Evolutionary conservation across 2,797 vertebrate species (phyloP).

Genomic region (Falco concolor): DNA sequence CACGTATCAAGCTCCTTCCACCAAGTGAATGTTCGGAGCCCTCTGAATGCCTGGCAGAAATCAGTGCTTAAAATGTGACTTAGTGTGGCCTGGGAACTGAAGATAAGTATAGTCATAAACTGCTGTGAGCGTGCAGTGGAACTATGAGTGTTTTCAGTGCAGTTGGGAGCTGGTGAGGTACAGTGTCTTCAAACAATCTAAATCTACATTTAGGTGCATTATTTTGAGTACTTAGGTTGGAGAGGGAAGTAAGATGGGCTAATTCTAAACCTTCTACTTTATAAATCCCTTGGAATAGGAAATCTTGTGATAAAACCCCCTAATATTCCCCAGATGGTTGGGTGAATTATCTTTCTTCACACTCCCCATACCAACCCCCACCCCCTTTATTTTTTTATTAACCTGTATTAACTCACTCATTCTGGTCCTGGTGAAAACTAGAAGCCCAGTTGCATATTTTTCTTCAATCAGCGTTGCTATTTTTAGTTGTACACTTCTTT

Average conservation of each 20-base stretch:
- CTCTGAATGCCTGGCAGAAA: neutral
- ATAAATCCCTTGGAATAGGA: neutral
- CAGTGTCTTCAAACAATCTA: neutral
- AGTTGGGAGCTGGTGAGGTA: neutral
- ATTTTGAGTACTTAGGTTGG: neutral
- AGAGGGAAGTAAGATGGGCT: neutral
- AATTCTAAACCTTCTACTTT: neutral
- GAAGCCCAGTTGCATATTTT: neutral
- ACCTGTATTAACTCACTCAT: neutral
- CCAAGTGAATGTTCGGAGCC: neutral
- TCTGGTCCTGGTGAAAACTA: neutral
- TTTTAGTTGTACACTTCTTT: neutral
- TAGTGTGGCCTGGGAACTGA: neutral
- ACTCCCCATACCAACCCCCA: rapidly evolving
- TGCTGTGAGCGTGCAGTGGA: neutral
- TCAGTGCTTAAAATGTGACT: neutral
- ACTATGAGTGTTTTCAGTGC: neutral
- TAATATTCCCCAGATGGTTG: neutral
- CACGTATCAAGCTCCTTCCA: neutral
- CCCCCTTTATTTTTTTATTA: neutral
- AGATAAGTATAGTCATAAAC: neutral
- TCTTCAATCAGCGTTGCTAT: neutral
- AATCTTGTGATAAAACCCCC: rapidly evolving
- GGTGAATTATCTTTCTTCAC: neutral
- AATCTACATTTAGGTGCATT: neutral